Percentiles rank a stretch among this genome's conserved stretches.
Conservation (phyloP, 2,113 vertebrate species). For the Ctenomys sociabilis region DNA sequence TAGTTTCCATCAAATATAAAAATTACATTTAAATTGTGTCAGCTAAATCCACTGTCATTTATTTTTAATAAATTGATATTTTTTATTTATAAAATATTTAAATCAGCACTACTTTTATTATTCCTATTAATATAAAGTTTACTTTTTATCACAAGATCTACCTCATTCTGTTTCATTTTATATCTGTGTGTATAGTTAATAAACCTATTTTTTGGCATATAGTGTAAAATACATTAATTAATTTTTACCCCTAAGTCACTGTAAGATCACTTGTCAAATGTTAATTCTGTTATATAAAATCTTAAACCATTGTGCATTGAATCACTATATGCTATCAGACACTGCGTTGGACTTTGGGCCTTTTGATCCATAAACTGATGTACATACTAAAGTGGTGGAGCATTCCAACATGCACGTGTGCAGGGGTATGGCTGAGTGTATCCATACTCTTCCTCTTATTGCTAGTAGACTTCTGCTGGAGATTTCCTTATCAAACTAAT, state of each 20-base stretch:
- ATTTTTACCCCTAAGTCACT: neutral
- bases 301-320: neutral
- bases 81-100: neutral
- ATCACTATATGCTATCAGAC: neutral
- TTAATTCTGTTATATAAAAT: neutral
- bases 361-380: neutral
- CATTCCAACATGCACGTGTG: rapidly evolving
- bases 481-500: neutral
- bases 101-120: neutral
- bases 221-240: neutral
- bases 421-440: neutral
- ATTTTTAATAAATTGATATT: neutral
- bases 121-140: neutral
- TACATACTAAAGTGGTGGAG: neutral
- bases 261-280: conserved; percentile 12
- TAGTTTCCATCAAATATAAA: neutral
- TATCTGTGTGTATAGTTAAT: neutral
- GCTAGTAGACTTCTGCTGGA: neutral
- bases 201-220: neutral
- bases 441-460: neutral
- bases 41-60: neutral
- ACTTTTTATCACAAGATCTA: neutral
- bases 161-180: conserved; percentile 28
- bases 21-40: neutral
- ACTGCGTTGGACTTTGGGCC: neutral